Base-by-base conservation (phyloP, 2,113 vertebrate genomes). In the Bos indicus region DNA sequence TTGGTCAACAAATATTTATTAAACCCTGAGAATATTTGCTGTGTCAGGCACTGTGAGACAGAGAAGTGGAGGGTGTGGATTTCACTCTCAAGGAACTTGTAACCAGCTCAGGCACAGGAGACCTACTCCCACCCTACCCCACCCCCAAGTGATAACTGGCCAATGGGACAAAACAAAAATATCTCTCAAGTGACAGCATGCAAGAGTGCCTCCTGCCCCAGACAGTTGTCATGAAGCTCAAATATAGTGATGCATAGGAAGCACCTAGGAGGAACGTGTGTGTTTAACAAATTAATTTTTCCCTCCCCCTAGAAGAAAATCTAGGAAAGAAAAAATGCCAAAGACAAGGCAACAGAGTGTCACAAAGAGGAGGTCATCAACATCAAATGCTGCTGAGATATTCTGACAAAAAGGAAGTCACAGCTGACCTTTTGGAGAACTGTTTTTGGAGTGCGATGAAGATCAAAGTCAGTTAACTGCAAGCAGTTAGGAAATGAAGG, bases 331-430 rank as follows among this genome's bases (percentile, higher is more conserved):
- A 14, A 28, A 91, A 89, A 74, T 54, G 54, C 91, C 90, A 95
- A 82, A 78, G 59, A 5, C 17, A 36, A 77, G 7, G 78, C 28
- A 33, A 21, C n/a, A 3, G 10, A 64, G 46, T 86, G 43, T 92
- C 60, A 40, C 74, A 40, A 67, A 52, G 46, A 92, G 33, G 33
- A 83, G 82, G 46, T 80, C 87, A 90, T 51, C 59, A 92, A 60
- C 64, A 48, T 43, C 26, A 71, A 84, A 51, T 78, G 92, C 57
- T 85, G 9, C 23, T 60, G 88, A 94, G 67, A 96, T 59, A 83
- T 43, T 56, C 48, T 81, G 26, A 92, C 57, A 60, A 77, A 95
- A 95, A 92, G 54, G 81, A 97, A 94, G 74, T 94, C 62, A 74
- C 51, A 40, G 3, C 21, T 86, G 91, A 95, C 59, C 85, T 86